phyloP scores from a whole-genome alignment of 2,113 vertebrate genomes.

The Malurus cyaneus region DNA sequence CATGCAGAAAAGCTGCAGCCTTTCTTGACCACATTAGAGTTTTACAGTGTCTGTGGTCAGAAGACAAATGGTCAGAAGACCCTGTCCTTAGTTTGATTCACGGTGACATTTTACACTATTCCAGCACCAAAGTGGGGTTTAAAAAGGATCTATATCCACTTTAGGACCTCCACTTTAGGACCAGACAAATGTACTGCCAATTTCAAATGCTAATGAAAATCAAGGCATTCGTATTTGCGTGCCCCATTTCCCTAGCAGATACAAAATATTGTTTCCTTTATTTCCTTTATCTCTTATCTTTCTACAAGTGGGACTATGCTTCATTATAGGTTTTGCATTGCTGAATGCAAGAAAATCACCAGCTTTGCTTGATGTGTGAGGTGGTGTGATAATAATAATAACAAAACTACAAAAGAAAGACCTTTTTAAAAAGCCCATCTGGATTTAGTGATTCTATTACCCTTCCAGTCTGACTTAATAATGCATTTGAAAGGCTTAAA shows the following conservation, averaged over 20 bases:
- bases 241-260: neutral
- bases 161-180: neutral
- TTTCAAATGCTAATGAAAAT: neutral
- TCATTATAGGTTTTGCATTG: neutral
- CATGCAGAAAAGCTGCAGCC: neutral
- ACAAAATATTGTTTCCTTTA: neutral
- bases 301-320: neutral
- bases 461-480: neutral
- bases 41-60: neutral
- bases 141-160: neutral
- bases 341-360: neutral
- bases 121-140: neutral
- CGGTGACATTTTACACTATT: neutral
- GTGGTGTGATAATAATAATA: neutral
- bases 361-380: neutral
- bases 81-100: neutral
- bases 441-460: neutral
- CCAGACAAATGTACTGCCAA: neutral
- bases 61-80: neutral
- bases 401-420: neutral
- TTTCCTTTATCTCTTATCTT: neutral
- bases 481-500: neutral
- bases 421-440: neutral
- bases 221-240: neutral
- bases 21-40: neutral